Evolutionary conservation across 1,140 invertebrate genomes (phyloP).

Genomic region (Atta texana): DNA sequence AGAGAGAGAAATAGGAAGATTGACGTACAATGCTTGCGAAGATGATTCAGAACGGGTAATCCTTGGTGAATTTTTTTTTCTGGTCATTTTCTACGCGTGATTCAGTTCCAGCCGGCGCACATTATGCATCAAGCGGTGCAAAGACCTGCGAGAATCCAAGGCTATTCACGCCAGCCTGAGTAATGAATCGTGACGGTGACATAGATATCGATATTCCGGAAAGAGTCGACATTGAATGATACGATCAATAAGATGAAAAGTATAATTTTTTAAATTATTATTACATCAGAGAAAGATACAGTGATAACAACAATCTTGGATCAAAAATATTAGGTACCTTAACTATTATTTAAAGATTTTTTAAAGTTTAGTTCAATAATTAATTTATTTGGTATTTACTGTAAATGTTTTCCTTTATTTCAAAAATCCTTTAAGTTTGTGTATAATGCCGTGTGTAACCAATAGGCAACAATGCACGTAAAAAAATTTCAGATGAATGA

Average conservation of each 20-base stretch:
- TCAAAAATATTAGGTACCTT: no score
- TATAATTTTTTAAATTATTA: no score
- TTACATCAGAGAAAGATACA: no score
- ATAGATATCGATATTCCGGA: slow-evolving; percentile 31
- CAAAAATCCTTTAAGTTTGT: no score
- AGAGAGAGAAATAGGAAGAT: slow-evolving; percentile 38
- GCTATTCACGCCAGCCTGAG: not conserved
- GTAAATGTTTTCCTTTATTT: no score
- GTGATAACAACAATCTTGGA: no score
- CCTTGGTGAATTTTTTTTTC: slow-evolving; percentile 42
- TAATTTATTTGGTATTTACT: no score
- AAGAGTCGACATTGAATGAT: not conserved
- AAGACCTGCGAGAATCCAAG: slow-evolving; percentile 50
- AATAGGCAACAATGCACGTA: no score
- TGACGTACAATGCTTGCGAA: slow-evolving; percentile 53
- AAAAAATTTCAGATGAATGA: no score
- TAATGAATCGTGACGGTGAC: slow-evolving; percentile 47
- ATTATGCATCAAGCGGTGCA: slow-evolving; percentile 54
- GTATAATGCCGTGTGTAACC: no score
- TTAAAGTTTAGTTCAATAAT: no score
- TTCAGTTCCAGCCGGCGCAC: slow-evolving; percentile 47
- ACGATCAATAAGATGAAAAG: not conserved
- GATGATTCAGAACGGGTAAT: slow-evolving; percentile 66
- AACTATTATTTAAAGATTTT: no score
- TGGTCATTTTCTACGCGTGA: slow-evolving; percentile 41